A percentile compares a stretch with the other conserved stretches of the same genome.
phyloP scores from a whole-genome alignment of 2,888 invertebrate genomes.

The Acronicta psi region DNA sequence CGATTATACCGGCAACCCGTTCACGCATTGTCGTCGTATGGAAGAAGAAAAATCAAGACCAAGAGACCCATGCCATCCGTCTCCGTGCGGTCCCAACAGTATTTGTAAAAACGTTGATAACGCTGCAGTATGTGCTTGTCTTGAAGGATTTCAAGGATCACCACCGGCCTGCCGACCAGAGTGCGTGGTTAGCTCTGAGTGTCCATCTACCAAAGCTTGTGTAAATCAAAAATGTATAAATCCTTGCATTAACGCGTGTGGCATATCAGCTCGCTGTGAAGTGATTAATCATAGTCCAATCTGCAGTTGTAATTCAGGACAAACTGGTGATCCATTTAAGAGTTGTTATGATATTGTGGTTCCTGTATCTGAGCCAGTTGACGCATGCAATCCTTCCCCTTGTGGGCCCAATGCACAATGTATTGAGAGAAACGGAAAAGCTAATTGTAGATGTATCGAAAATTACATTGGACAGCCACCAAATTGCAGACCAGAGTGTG shows the following conservation, averaged over 20 bases:
- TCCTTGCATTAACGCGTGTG: conserved; percentile 95
- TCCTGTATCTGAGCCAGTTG: conserved; percentile 73
- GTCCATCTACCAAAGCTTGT: conserved; percentile 94
- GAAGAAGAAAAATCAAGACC: conserved; percentile 66
- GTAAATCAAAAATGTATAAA: conserved; percentile 94
- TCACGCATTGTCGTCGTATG: conserved; percentile 85
- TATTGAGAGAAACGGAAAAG: conserved; percentile 90
- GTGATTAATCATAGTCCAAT: conserved; percentile 96
- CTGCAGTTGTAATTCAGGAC: conserved; percentile 93
- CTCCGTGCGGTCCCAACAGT: conserved; percentile 94
- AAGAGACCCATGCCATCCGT: conserved; percentile 93
- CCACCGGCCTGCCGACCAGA: conserved; percentile 95
- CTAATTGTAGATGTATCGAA: conserved; percentile 93
- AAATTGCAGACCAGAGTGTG: conserved; percentile 94
- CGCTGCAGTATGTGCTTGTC: conserved; percentile 94
- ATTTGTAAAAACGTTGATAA: conserved; percentile 93
- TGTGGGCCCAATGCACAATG: conserved; percentile 95
- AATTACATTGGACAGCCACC: conserved; percentile 94
- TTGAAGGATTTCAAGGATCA: conserved; percentile 92
- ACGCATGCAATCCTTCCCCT: conserved; percentile 93
- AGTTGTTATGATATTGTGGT: conserved; percentile 90
- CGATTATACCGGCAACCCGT: conserved; percentile 93
- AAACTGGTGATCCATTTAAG: conserved; percentile 94
- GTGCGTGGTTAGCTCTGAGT: conserved; percentile 95
- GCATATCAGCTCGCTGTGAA: conserved; percentile 93